phyloP scores from a whole-genome alignment of 2,888 invertebrate species.

The Athalia rosae region DNA sequence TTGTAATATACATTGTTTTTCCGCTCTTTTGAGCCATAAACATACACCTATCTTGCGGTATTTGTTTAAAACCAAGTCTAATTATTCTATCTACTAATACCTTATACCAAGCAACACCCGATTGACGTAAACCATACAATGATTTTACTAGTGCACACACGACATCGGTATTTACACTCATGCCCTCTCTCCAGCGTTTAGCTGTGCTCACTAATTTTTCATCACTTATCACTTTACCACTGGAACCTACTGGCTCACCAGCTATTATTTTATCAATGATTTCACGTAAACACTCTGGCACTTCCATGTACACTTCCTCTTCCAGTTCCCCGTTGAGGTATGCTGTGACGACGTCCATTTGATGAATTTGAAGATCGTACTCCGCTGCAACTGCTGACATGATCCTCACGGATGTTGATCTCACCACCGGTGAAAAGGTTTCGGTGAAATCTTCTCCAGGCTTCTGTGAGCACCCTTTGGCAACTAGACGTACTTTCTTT shows the following conservation, averaged over 20 bases:
- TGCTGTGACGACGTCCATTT: conserved; percentile 12
- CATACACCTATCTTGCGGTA: conserved; percentile 47
- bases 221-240: background rate
- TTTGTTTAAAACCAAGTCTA: conserved; percentile 19
- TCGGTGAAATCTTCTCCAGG: conserved; percentile 16
- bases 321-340: conserved; percentile 28
- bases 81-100: conserved; percentile 15
- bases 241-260: background rate
- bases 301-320: conserved; percentile 8
- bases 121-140: conserved; percentile 20
- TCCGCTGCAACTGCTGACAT: conserved; percentile 15
- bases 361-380: conserved; percentile 6
- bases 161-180: background rate
- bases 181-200: background rate
- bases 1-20: conserved; percentile 38
- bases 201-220: background rate
- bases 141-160: conserved; percentile 8
- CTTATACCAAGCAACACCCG: background rate
- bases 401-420: background rate
- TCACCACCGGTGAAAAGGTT: conserved; percentile 19
- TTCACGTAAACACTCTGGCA: background rate
- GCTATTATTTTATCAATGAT: background rate
- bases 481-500: conserved; percentile 45
- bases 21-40: conserved; percentile 26
- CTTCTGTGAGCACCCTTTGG: conserved; percentile 47